Percentiles rank a stretch among this genome's conserved stretches.
Conservation (phyloP, 2,888 invertebrate genomes). For the Brenthis ino region DNA sequence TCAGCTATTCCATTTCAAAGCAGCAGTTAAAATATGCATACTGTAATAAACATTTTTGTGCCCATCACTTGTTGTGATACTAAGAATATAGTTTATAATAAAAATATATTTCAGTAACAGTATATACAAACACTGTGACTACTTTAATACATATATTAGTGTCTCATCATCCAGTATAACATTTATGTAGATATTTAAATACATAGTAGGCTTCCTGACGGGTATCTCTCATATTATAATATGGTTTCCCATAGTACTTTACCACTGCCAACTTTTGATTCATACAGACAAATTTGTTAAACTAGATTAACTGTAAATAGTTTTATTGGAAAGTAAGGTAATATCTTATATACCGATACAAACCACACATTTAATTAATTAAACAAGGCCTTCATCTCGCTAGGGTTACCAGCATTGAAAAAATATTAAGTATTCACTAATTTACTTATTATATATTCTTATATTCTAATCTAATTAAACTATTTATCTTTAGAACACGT, state of each 20-base stretch:
- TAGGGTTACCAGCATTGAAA: slow-evolving; percentile 31
- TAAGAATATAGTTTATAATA: slow-evolving; percentile 25
- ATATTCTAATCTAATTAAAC: slow-evolving; percentile 21
- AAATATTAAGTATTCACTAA: slow-evolving; percentile 21
- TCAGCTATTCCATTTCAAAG: too few species aligned
- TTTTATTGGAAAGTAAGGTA: slow-evolving; percentile 27
- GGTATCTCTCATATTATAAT: background rate
- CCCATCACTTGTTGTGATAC: slow-evolving; percentile 1
- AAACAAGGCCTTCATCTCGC: slow-evolving; percentile 23
- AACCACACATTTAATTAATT: slow-evolving; percentile 18
- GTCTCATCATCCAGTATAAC: background rate
- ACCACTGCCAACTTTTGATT: background rate
- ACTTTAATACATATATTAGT: background rate
- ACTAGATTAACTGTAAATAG: slow-evolving; percentile 1
- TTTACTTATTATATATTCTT: slow-evolving; percentile 23
- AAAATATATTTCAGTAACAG: slow-evolving; percentile 27
- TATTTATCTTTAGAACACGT: slow-evolving; percentile 29
- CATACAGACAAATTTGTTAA: background rate
- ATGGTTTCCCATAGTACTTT: too few species aligned
- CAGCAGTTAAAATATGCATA: too few species aligned
- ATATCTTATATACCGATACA: slow-evolving; percentile 13
- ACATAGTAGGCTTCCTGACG: background rate
- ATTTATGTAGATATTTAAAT: slow-evolving; percentile 5
- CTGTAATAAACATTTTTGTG: background rate
- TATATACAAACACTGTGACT: slow-evolving; percentile 16